Base-by-base conservation (phyloP, 2,113 vertebrate species). In the Podarcis cretensis region DNA sequence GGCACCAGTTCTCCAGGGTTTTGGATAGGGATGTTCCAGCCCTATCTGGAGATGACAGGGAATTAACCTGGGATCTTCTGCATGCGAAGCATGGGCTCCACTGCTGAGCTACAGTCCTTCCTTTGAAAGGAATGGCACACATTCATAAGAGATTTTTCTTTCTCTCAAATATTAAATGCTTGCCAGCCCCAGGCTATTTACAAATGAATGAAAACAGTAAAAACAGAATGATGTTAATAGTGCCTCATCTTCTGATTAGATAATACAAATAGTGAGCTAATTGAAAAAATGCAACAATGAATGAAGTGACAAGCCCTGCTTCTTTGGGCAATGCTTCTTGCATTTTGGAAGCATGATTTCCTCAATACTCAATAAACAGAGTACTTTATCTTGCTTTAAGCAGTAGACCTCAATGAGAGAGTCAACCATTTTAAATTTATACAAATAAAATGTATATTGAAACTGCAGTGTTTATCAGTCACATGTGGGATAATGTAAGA, bases 241-340 rank as follows among this genome's bases (percentile, higher is more conserved):
- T 74, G 54, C 68, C 20, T 82, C 68, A 32, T 59, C n/a, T 81
- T 75, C 18, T 81, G 69, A 65, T 14, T 43, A 88, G 79, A 75
- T 82, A 32, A 54, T 54, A 54, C 48, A 80, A 57, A 80, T 30
- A 71, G 40, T n/a, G 23, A 81, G n/a, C 37, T 80, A 87, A 71
- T 32, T 81, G 40, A 13, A 37, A 48, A 54, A 87, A 71, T 57
- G n/a, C 23, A 73, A 57, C 77, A 87, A 37, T 86, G 76, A 77
- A 77, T 75, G 21, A 77, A 77, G 43, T 1, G 8, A 66, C 74
- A 86, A 40, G 75, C 27, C 23, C 10, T 81, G 25, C 14, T 76
- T 48, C 37, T 76, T 88, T 43, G 59, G 37, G 80, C 71, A 88
- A 88, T 68, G 63, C 27, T 37, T 83, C 59, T n/a, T 76, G 71